Conservation (phyloP, 2,113 vertebrate genomes). For the Ammodramus savannarum region DNA sequence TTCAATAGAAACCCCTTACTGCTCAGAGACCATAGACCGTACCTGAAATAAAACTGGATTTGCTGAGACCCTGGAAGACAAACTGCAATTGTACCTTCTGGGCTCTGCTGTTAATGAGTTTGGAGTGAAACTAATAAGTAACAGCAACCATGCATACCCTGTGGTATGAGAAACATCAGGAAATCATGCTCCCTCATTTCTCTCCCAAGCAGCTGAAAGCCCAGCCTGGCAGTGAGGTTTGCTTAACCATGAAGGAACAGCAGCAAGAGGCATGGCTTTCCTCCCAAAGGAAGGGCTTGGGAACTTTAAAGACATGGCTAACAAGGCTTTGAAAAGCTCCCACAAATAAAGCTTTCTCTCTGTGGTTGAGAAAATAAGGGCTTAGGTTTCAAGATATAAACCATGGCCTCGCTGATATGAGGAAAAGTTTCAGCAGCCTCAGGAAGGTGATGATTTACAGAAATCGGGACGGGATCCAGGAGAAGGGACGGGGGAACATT, state of each 20-base stretch:
- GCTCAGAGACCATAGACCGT: neutral
- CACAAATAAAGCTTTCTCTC: neutral
- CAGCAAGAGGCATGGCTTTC: neutral
- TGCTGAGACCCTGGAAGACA: neutral
- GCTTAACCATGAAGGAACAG: neutral
- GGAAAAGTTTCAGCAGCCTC: constrained; percentile 24
- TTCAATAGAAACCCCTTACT: neutral
- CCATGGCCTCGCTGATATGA: neutral
- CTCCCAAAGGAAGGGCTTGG: neutral
- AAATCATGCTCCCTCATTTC: neutral
- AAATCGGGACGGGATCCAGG: constrained; percentile 34
- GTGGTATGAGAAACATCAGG: neutral
- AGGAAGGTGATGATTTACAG: constrained; percentile 66
- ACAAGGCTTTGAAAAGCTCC: neutral
- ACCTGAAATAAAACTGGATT: neutral
- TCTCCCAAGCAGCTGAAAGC: neutral
- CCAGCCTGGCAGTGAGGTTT: neutral
- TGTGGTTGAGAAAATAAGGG: constrained; percentile 4
- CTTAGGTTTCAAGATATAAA: constrained; percentile 31
- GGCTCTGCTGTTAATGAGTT: constrained; percentile 38
- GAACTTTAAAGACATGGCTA: neutral
- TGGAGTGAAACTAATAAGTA: constrained; percentile 21
- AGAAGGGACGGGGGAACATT: neutral
- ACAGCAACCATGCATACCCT: neutral
- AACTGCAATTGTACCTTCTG: neutral